Percentiles rank a stretch among this genome's conserved stretches.
These are phyloP conservation scores for Calliphora vomitoria DNA, from an alignment of 2,888 invertebrate genomes.

Conservation along the genomic window DNA sequence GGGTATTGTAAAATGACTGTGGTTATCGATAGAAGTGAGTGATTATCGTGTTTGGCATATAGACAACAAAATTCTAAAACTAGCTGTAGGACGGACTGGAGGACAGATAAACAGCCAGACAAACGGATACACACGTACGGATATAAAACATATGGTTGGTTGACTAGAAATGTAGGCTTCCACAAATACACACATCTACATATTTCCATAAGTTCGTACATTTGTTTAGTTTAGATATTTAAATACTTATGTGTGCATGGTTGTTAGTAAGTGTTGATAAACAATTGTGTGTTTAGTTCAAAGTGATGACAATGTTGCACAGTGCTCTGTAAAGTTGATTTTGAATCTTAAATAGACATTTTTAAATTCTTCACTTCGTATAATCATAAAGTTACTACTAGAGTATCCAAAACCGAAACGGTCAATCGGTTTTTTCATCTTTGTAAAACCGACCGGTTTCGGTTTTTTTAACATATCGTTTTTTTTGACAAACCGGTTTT, in stretches of 20 bases:
- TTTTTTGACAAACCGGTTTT: too few relatives aligned
- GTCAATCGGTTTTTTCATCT: too few relatives aligned
- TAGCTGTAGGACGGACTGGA: conserved; percentile 15
- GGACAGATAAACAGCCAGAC: conserved; percentile 21
- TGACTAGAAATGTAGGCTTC: conserved; percentile 29
- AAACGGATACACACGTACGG: conserved; percentile 16
- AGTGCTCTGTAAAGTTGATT: background rate
- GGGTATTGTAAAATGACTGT: conserved; percentile 66
- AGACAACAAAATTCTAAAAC: conserved; percentile 51
- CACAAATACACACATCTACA: background rate
- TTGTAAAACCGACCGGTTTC: too few relatives aligned
- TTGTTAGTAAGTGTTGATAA: conserved; percentile 30
- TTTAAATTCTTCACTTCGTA: too few relatives aligned
- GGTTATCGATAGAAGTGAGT: conserved; percentile 72
- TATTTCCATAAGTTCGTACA: background rate
- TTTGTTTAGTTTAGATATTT: conserved; percentile 26
- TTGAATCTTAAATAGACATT: background rate
- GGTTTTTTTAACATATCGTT: too few relatives aligned
- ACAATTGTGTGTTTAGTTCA: conserved; percentile 58
- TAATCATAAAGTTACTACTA: too few relatives aligned
- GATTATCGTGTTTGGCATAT: conserved; percentile 72
- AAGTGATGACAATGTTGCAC: conserved; percentile 58
- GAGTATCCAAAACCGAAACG: too few relatives aligned
- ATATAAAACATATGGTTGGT: conserved; percentile 68
- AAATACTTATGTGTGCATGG: conserved; percentile 28